phyloP scores from a whole-genome alignment of 2,797 vertebrate species.

The Falco biarmicus region DNA sequence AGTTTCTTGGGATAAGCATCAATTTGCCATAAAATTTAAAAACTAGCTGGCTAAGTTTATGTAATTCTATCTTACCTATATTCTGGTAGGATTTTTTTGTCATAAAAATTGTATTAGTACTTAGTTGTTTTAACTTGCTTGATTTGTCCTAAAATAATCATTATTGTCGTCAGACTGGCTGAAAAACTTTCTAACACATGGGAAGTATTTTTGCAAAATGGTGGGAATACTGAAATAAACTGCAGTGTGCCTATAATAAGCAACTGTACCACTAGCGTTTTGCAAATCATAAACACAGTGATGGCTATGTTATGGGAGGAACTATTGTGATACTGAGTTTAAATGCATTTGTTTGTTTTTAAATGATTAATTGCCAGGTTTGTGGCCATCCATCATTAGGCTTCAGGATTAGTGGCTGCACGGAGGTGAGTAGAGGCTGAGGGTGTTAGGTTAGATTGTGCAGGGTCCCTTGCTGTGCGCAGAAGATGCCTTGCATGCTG shows the following conservation, averaged over 20 bases:
- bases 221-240: not conserved
- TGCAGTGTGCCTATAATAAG: not conserved
- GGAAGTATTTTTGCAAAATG: not conserved
- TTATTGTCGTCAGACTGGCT: not conserved
- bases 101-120: not conserved
- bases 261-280: not conserved
- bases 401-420: not conserved
- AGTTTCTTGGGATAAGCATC: not conserved
- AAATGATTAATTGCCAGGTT: not conserved
- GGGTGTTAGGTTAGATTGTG: not conserved
- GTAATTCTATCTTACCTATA: not conserved
- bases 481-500: not conserved
- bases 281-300: not conserved
- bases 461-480: not conserved
- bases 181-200: not conserved
- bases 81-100: not conserved
- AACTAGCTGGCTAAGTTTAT: not conserved
- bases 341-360: not conserved
- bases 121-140: not conserved
- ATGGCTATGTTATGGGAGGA: not conserved
- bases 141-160: not conserved
- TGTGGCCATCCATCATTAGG: not conserved
- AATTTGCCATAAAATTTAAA: not conserved
- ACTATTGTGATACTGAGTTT: not conserved
- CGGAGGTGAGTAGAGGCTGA: not conserved